Evolutionary conservation across 2,113 vertebrate genomes (phyloP).

Genomic region (Chaenogobius annularis): DNA sequence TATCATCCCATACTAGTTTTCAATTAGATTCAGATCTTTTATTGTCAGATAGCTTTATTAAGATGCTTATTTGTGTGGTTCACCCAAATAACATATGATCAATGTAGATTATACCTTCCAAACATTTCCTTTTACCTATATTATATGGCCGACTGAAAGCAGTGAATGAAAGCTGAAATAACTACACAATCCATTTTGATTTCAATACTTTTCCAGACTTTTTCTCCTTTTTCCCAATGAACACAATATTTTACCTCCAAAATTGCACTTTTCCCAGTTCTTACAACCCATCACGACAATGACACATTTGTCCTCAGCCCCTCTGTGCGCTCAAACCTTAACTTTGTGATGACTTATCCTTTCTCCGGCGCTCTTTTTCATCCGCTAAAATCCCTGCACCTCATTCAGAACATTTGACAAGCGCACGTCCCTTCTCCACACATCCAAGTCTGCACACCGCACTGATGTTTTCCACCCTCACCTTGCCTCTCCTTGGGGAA

Average conservation of each 20-base stretch:
- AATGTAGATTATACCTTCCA: too few species aligned
- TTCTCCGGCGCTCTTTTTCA: constrained; percentile 10
- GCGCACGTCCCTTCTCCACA: constrained; percentile 60
- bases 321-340: background rate
- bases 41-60: background rate
- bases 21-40: background rate
- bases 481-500: constrained; percentile 70
- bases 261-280: background rate
- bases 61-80: background rate
- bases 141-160: too few species aligned
- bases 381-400: constrained; percentile 13
- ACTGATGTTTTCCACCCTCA: constrained; percentile 74
- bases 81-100: background rate
- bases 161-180: background rate
- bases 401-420: constrained; percentile 54
- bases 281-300: background rate
- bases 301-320: background rate
- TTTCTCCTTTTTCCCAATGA: background rate
- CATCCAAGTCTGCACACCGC: constrained; percentile 39
- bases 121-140: too few species aligned
- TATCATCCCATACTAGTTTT: too few species aligned
- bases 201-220: background rate
- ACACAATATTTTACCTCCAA: background rate
- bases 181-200: background rate
- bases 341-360: constrained; percentile 8